These are phyloP conservation scores for Orchesella flavescens DNA, from an alignment of 2,888 invertebrate species.

Conservation along the genomic window DNA sequence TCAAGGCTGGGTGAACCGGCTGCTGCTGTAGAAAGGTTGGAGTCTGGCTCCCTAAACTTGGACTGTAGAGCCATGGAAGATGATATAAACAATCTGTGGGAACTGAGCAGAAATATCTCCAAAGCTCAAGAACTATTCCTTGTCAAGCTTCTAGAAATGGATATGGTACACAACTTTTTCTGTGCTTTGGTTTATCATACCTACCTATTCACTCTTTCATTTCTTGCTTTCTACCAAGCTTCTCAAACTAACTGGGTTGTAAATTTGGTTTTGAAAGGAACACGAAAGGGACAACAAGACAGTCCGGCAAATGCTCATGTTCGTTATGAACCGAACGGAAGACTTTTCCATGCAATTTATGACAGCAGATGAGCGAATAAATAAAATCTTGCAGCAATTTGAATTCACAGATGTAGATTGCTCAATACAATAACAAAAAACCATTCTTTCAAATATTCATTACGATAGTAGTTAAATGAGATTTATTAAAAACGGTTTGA, in stretches of 20 bases:
- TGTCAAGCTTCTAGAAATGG: slow-evolving; percentile 64
- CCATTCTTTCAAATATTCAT: not conserved
- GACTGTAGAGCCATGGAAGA: slow-evolving; percentile 45
- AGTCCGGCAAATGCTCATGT: slow-evolving; percentile 55
- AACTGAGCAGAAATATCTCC: slow-evolving; percentile 59
- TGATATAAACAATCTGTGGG: slow-evolving; percentile 46
- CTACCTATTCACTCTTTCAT: no score
- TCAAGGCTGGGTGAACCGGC: slow-evolving; percentile 39
- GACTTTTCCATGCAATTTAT: slow-evolving; percentile 59
- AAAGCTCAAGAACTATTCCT: slow-evolving; percentile 66
- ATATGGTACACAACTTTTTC: slow-evolving; percentile 47
- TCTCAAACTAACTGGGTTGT: not conserved
- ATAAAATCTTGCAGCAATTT: slow-evolving; percentile 65
- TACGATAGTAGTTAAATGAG: slow-evolving; percentile 1
- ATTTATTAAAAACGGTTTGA: not conserved
- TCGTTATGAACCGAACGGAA: slow-evolving; percentile 60
- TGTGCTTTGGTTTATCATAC: not conserved
- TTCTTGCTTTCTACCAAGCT: not conserved
- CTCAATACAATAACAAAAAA: not conserved
- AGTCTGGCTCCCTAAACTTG: not conserved
- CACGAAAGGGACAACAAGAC: slow-evolving; percentile 65
- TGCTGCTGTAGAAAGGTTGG: not conserved
- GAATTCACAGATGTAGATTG: slow-evolving; percentile 65
- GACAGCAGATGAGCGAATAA: slow-evolving; percentile 61
- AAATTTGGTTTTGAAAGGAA: slow-evolving; percentile 39